phyloP scores from a whole-genome alignment of 2,888 invertebrate species.

The Vanessa cardui region DNA sequence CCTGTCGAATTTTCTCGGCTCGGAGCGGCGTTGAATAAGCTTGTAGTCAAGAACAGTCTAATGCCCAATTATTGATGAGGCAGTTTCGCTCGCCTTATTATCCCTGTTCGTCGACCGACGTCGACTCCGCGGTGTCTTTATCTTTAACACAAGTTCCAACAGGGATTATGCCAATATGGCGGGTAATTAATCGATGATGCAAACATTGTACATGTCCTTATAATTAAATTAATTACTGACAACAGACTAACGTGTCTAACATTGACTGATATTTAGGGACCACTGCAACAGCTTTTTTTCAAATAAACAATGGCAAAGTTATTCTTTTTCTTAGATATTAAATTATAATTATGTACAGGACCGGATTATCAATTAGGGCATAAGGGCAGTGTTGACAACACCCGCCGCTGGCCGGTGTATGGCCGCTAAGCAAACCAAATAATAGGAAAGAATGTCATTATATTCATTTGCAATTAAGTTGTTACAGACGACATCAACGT shows the following conservation, averaged over 20 bases:
- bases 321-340: neutral
- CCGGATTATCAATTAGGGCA: no score
- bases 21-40: no score
- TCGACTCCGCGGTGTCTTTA: neutral
- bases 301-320: neutral
- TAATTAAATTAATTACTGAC: constrained; percentile 8
- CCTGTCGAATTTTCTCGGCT: no score
- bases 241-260: neutral
- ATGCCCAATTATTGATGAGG: constrained; percentile 13
- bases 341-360: no score
- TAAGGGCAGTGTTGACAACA: no score
- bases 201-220: neutral
- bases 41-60: neutral
- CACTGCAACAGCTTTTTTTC: neutral
- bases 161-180: neutral
- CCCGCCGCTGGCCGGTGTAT: no score
- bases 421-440: no score
- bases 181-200: neutral
- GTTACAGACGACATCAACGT: no score
- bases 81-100: constrained; percentile 8
- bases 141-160: neutral
- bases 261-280: constrained; percentile 1
- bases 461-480: no score
- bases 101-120: constrained; percentile 1
- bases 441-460: no score